Evolutionary conservation across 2,113 vertebrate genomes (phyloP).

Genomic region (Anguilla rostrata): DNA sequence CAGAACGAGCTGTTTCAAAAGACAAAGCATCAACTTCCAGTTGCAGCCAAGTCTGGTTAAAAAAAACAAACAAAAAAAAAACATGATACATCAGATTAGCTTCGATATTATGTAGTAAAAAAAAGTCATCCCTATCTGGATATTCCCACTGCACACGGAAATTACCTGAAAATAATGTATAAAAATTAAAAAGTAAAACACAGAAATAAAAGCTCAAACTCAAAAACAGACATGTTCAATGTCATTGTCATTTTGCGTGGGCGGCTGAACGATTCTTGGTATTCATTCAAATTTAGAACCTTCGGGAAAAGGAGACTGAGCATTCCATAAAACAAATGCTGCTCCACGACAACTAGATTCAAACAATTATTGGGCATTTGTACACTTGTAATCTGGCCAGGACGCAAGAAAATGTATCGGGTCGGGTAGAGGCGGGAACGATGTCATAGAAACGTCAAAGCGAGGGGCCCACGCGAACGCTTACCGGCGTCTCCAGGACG

Average conservation of each 20-base stretch:
- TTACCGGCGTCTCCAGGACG: neutral
- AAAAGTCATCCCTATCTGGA: neutral
- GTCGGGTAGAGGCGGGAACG: no score
- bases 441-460: neutral
- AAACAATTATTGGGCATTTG: neutral
- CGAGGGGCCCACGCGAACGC: neutral
- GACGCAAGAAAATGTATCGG: neutral
- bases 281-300: neutral
- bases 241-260: neutral
- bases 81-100: no score
- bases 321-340: neutral
- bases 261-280: neutral
- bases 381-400: neutral
- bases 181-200: neutral
- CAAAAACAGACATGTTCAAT: neutral
- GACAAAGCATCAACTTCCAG: neutral
- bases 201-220: neutral
- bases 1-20: neutral
- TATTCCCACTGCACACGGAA: neutral
- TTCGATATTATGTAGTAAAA: neutral
- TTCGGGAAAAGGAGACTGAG: neutral
- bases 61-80: no score
- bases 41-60: neutral
- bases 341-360: neutral
- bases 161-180: neutral